Percentiles rank a stretch among this genome's conserved stretches.
Conservation (phyloP, 1,140 invertebrate species). For the Mycetomoellerius zeteki region DNA sequence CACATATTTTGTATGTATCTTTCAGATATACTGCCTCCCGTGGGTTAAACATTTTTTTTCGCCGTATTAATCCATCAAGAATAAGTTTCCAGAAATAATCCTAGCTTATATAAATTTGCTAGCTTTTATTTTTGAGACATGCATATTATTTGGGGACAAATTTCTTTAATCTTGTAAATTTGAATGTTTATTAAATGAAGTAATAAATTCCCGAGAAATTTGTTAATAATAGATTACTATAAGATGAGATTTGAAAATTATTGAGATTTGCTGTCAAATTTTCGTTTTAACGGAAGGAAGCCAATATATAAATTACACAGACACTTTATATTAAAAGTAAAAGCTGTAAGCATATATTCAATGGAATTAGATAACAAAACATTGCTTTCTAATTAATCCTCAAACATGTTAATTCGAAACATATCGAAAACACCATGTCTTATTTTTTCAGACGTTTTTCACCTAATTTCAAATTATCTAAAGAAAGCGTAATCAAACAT, state of each 20-base stretch:
- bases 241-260: background rate
- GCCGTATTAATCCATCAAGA: background rate
- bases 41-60: background rate
- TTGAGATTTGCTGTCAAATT: background rate
- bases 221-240: background rate
- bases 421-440: background rate
- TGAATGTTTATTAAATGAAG: background rate
- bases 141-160: background rate
- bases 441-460: background rate
- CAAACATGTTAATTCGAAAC: background rate
- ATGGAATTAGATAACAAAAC: background rate
- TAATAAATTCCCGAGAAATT: background rate
- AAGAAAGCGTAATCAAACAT: background rate
- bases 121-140: background rate
- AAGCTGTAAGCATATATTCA: background rate
- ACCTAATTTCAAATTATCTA: slow-evolving; percentile 1
- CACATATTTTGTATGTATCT: no score
- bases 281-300: background rate
- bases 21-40: no score
- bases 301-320: background rate
- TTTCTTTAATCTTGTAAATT: background rate
- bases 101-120: background rate
- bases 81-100: background rate
- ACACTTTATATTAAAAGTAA: background rate
- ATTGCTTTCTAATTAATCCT: background rate